Percentiles rank a stretch among this genome's conserved stretches.
Evolutionary conservation across 2,797 vertebrate genomes (phyloP).

Genomic region (Cyclura pinguis): DNA sequence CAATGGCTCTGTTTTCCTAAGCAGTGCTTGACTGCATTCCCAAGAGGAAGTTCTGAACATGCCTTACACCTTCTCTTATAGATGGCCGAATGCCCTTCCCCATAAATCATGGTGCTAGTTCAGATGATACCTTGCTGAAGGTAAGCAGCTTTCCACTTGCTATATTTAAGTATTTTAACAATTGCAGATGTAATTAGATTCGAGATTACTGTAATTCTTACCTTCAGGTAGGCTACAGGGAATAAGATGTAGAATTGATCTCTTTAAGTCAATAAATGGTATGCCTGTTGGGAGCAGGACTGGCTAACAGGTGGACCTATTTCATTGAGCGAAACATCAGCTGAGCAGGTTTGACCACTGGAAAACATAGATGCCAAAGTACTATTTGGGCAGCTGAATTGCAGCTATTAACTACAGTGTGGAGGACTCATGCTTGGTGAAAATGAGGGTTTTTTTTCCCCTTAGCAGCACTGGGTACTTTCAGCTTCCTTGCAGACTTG

Average conservation of each 20-base stretch:
- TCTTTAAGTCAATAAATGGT: no score
- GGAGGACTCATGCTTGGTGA: neutral
- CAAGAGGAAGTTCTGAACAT: neutral
- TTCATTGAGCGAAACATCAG: neutral
- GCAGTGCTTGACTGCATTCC: neutral
- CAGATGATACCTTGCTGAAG: slow-evolving; percentile 85
- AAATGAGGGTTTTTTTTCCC: no score
- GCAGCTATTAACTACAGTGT: neutral
- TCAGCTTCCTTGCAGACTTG: neutral
- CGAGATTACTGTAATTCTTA: neutral
- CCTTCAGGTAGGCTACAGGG: no score
- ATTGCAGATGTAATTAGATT: neutral
- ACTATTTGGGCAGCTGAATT: no score
- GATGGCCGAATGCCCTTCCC: slow-evolving; percentile 93
- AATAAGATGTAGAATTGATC: neutral
- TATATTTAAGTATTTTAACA: neutral
- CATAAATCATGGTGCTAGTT: slow-evolving; percentile 89
- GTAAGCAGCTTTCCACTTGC: slow-evolving; percentile 73
- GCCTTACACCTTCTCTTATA: slow-evolving; percentile 66
- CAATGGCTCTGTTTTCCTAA: no score
- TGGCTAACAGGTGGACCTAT: neutral
- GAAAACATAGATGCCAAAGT: neutral
- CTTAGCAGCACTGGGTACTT: neutral
- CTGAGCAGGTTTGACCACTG: neutral
- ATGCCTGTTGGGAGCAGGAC: neutral